Evolutionary conservation across 2,797 vertebrate species (phyloP).

Genomic region (Ctenopoma multispine): DNA sequence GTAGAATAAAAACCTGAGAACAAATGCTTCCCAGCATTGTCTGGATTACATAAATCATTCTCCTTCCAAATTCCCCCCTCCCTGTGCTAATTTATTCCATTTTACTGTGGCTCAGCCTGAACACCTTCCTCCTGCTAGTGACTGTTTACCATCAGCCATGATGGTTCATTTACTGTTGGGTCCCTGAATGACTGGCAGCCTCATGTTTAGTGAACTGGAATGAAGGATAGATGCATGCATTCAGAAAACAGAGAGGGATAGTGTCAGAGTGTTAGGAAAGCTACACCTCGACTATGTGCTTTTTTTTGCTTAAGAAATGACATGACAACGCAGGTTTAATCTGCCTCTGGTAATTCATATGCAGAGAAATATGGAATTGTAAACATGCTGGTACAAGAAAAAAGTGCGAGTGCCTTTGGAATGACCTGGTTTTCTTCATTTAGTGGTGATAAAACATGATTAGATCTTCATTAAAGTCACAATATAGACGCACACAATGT

Average conservation of each 20-base stretch:
- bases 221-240: not conserved
- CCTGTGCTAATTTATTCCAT: constrained; percentile 25
- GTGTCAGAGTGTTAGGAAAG: not conserved
- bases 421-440: no score
- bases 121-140: constrained; percentile 3
- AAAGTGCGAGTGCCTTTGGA: no score
- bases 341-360: no score
- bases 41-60: constrained; percentile 11
- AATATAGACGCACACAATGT: no score
- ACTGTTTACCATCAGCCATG: constrained; percentile 30
- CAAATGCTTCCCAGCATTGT: constrained; percentile 2
- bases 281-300: not conserved
- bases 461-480: no score
- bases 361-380: no score
- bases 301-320: no score
- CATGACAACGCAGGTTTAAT: no score
- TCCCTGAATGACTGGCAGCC: constrained; percentile 4
- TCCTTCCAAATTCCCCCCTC: not conserved
- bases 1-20: not conserved
- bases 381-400: no score
- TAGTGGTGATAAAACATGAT: no score
- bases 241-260: constrained; percentile 3
- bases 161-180: constrained; percentile 9
- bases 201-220: not conserved
- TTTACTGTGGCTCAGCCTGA: constrained; percentile 16